Conservation (phyloP, 2,113 vertebrate genomes). For the Menura novaehollandiae region DNA sequence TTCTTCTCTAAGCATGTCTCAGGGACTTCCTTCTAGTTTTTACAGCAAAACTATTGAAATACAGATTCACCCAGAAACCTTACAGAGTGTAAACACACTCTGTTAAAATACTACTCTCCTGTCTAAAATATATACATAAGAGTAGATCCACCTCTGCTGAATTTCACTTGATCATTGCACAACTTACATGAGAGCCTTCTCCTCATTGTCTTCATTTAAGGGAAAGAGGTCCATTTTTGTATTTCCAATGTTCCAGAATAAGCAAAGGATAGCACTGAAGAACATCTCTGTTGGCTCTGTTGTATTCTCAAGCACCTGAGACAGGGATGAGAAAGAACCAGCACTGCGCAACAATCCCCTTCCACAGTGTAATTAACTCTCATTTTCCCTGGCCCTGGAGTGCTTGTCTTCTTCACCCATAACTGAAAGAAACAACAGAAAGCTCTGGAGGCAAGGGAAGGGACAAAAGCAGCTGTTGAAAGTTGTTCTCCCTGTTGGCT, state of each 20-base stretch:
- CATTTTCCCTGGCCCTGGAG: constrained; percentile 1
- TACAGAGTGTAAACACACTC: background rate
- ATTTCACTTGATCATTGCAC: background rate
- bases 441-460: constrained; percentile 34
- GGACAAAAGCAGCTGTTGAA: background rate
- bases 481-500: constrained; percentile 18
- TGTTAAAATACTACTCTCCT: background rate
- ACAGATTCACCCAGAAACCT: background rate
- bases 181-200: background rate
- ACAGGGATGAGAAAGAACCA: background rate
- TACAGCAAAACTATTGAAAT: background rate
- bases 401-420: background rate
- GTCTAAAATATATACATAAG: background rate
- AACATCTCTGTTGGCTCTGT: background rate
- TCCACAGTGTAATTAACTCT: background rate
- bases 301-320: background rate
- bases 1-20: background rate
- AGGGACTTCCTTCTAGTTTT: background rate
- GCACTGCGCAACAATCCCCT: background rate
- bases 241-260: background rate
- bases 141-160: background rate
- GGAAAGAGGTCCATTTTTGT: background rate
- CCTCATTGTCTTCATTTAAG: background rate
- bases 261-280: background rate
- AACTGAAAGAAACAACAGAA: constrained; percentile 18